Evolutionary conservation across 2,797 vertebrate genomes (phyloP).

Genomic region (Hybognathus amarus): DNA sequence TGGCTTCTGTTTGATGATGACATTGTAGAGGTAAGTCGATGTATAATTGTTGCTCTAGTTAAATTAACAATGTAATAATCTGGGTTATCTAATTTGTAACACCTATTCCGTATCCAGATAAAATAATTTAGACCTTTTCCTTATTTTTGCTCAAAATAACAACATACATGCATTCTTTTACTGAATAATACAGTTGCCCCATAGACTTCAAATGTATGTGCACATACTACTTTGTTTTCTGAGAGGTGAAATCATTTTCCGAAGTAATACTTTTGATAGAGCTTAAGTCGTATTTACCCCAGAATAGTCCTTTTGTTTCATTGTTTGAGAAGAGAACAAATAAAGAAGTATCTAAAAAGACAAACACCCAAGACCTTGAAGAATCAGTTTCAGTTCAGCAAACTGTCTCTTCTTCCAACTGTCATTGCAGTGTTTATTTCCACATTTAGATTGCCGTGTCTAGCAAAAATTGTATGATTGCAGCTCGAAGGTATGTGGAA

Average conservation of each 20-base stretch:
- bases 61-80: not conserved
- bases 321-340: slow-evolving; percentile 19
- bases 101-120: not conserved
- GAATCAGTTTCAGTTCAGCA: slow-evolving; percentile 21
- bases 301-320: not conserved
- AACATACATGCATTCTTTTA: not conserved
- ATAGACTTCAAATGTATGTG: not conserved
- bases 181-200: not conserved
- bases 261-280: not conserved
- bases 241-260: not conserved
- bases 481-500: not conserved
- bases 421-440: not conserved
- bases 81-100: not conserved
- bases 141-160: not conserved
- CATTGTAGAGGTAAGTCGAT: slow-evolving; percentile 86
- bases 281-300: not conserved
- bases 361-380: not conserved
- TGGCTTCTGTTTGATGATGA: slow-evolving; percentile 94
- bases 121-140: not conserved
- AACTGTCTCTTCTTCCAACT: not conserved
- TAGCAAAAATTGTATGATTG: not conserved
- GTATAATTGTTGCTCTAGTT: not conserved
- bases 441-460: not conserved
- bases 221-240: not conserved
- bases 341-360: slow-evolving; percentile 7